Base-by-base conservation (phyloP, 2,888 invertebrate genomes). In the Hylaea fasciaria region DNA sequence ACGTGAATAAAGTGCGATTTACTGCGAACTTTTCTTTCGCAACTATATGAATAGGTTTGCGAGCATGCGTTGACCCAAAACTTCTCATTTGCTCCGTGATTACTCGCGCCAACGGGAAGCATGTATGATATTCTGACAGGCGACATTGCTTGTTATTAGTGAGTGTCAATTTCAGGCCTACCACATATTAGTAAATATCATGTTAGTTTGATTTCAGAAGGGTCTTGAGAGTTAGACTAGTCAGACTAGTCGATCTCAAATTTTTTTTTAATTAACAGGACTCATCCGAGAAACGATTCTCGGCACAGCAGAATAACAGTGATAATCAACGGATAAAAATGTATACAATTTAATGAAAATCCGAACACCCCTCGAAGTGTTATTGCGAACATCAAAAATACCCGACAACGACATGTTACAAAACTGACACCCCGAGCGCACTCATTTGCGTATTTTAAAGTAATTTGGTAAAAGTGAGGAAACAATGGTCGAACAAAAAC, bases 41-140 rank as follows among this genome's bases (percentile, higher is more conserved):
- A 14, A 37, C 17, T 32, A 62, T 55, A 56, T 63, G 35, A 22
- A 35, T 59, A 68, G 66, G 50, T 61, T 72, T 70, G 77, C 67
- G 44, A 43, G 61, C 62, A 66, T 58, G 47, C 69, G 62, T 70
- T 87, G 89, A 89, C 87, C 89, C 87, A 81, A 86, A 89, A 89
- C 85, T 88, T 87, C 85, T 87, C 88, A 87, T 89, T 88, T 89
- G 83, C 83, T 80, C 78, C 74, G 78, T 86, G 89, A 89, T 89
- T 89, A 85, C 87, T 86, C 81, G 75, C 75, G 71, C 77, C 65
- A 70, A 76, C 69, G 73, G 78, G 76, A 72, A 77, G 72, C 76
- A 72, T 71, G 77, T 79, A 77, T 77, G 75, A 71, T 75, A 75
- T 46, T 77, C 68, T 84, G 87, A 86, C 86, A 86, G 74, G 77